Base-by-base conservation (phyloP, 2,888 invertebrate species). In the Altica lythri region DNA sequence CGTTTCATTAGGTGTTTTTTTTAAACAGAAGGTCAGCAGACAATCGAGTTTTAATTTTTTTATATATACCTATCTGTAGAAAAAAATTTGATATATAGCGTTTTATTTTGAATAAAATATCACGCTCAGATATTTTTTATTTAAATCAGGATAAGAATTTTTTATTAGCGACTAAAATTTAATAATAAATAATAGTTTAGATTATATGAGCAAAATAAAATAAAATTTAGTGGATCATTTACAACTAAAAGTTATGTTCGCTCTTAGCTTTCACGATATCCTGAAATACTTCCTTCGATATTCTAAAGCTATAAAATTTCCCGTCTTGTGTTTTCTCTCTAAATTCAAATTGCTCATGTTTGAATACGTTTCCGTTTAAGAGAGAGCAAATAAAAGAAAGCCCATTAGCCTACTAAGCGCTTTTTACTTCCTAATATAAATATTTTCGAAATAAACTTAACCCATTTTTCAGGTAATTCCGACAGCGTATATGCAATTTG, bases 1-100 rank as follows among this genome's bases (percentile, higher is more conserved):
- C 37, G 49, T 42, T 49, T 37, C 25, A 49, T 38, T 38, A 42
- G 25, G 18, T 19, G 9, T 18, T 18, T 19, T 37, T 19, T 10
- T 3, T n/a, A 9, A 18, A n/a, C n/a, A n/a, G n/a, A 18, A 37
- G 6, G 27, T 9, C 27, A 2, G 27, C n/a, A 9, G n/a, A 27
- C 8, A 27, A 27, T 9, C n/a, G 4, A 8, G 27, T 27, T 3
- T 5, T n/a, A 27, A 27, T 5, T 27, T n/a, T 27, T 27, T 27
- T 27, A n/a, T n/a, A n/a, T n/a, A n/a, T n/a, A n/a, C n/a, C n/a
- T n/a, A n/a, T n/a, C n/a, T n/a, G n/a, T n/a, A n/a, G n/a, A n/a
- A n/a, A n/a, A n/a, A n/a, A n/a, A n/a, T n/a, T n/a, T n/a, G n/a
- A n/a, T n/a, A n/a, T n/a, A n/a, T n/a, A n/a, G n/a, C n/a, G n/a